Percentiles rank a stretch among this genome's conserved stretches.
These are phyloP conservation scores for Sebastes kiyomatsui DNA, from an alignment of 2,797 vertebrate species.

Conservation along the genomic window DNA sequence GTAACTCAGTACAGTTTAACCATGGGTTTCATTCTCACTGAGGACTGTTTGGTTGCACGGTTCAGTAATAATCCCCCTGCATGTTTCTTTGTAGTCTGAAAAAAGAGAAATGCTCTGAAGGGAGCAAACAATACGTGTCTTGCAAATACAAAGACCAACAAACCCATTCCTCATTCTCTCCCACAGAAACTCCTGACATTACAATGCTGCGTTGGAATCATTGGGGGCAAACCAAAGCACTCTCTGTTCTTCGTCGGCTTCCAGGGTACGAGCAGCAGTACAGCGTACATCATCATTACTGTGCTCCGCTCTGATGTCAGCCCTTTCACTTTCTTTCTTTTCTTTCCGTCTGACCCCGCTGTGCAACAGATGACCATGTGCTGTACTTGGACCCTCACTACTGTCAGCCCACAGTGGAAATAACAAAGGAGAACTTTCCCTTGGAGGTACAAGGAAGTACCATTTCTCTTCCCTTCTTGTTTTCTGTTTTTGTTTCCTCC, in stretches of 20 bases:
- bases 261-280: conserved; percentile 83
- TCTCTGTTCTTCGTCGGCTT: conserved; percentile 92
- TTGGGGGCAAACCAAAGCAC: conserved; percentile 92
- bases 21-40: neutral
- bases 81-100: neutral
- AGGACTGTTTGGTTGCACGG: neutral
- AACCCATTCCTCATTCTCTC: neutral
- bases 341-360: neutral
- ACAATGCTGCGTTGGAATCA: conserved; percentile 89
- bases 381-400: conserved; percentile 94
- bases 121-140: neutral
- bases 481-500: conserved; percentile 10
- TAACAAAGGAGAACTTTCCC: conserved; percentile 82
- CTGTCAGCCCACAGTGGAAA: conserved; percentile 88
- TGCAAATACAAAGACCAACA: neutral
- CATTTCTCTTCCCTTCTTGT: neutral
- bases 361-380: conserved; percentile 85
- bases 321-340: neutral
- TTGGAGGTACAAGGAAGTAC: conserved; percentile 81
- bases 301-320: neutral
- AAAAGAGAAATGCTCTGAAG: neutral
- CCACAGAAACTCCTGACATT: conserved; percentile 87
- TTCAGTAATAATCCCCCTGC: neutral
- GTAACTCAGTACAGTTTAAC: neutral
- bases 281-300: neutral